Evolutionary conservation across 1,140 invertebrate species (phyloP), one percentile per base, ranked within the genome.

Genomic region (Diploscapter pachys): DNA sequence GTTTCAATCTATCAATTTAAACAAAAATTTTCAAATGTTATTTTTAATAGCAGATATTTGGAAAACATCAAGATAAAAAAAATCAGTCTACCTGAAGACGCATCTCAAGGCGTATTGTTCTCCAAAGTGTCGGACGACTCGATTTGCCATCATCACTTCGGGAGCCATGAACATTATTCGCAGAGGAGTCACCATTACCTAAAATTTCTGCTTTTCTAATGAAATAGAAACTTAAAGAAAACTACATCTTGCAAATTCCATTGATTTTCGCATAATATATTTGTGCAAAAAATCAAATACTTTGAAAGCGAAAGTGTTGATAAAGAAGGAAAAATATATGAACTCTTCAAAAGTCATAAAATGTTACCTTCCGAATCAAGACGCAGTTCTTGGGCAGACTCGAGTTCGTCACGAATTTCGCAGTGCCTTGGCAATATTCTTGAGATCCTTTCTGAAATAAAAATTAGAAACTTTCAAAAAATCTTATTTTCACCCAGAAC

Each of bases 71-170:
- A n/a, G n/a, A n/a, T n/a, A n/a, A n/a, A n/a, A 59, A 31, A 73
- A 51, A 73, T 56, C 61, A 13, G 81, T 80, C 56, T 82, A 76
- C 31, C 81, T 48, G 62, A 84, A 84, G 11, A 78, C 76, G 52
- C 79, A 79, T 9, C 83, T 69, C 3, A 84, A 63, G 8, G 83
- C 80, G 59, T 81, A 78, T 11, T 84, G 82, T 5, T 77, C 59
- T 6, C 80, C 80, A 61, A 79, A 84, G 54, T 85, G 75, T 11
- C 82, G 63, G 2, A 84, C 64, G 13, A 84, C 73, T 64, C 82
- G 76, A 73, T 84, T 84, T n/a, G 78, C 66, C 55, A 80, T 80
- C 78, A 81, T 80, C 6, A 83, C 73, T 77, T 83, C 82, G 3
- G 80, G 79, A 66, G 82, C 66, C 80, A 82, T 81, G 3, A 83